phyloP scores from a whole-genome alignment of 2,113 vertebrate genomes.

The Pterophyllum scalare region DNA sequence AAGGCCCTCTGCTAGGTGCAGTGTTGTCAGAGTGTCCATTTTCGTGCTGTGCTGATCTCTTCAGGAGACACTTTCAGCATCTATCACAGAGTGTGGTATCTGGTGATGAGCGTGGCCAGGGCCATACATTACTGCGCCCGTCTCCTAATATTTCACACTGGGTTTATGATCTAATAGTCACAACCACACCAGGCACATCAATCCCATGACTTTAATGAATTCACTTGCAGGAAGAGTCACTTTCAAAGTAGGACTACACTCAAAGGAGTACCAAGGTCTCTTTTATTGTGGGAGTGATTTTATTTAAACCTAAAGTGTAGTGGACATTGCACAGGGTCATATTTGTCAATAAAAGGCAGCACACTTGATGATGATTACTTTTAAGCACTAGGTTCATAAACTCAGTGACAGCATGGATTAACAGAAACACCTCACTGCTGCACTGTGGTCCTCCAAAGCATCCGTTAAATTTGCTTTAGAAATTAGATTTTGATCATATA shows the following conservation, averaged over 20 bases:
- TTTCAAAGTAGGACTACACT: slow-evolving; percentile 45
- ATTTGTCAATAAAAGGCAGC: slow-evolving; percentile 27
- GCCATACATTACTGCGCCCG: slow-evolving; percentile 57
- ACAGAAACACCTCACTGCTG: neutral
- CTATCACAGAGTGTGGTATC: slow-evolving; percentile 38
- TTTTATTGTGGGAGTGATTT: slow-evolving; percentile 33
- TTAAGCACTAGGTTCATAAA: neutral
- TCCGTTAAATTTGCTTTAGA: neutral
- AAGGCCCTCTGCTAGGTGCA: slow-evolving; percentile 9
- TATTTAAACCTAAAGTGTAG: slow-evolving; percentile 38
- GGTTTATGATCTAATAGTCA: slow-evolving; percentile 59
- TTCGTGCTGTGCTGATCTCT: slow-evolving; percentile 25
- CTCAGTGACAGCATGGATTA: neutral
- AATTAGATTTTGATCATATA: neutral
- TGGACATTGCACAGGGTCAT: neutral
- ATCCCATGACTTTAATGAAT: slow-evolving; percentile 46
- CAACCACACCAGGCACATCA: slow-evolving; percentile 44
- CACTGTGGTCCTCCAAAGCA: neutral
- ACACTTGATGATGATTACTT: slow-evolving; percentile 11
- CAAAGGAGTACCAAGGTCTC: neutral
- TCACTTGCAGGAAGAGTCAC: slow-evolving; percentile 53
- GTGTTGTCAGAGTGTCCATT: slow-evolving; percentile 12
- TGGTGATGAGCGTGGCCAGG: slow-evolving; percentile 47
- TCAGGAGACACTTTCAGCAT: slow-evolving; percentile 23
- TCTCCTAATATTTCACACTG: slow-evolving; percentile 45